Evolutionary conservation across 2,888 invertebrate genomes (phyloP).

Genomic region (Lasiommata megera): DNA sequence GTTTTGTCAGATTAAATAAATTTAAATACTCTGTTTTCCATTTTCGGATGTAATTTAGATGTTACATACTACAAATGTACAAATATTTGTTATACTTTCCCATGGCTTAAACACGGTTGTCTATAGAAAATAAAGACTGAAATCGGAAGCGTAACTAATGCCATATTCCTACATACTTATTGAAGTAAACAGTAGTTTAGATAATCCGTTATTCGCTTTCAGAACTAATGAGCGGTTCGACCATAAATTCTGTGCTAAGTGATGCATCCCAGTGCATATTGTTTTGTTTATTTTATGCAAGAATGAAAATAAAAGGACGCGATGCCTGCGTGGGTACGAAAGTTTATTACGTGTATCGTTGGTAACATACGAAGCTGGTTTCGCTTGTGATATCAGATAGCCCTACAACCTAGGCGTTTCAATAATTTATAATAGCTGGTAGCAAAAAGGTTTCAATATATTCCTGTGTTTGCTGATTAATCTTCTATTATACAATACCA

Average conservation of each 20-base stretch:
- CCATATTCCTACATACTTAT: neutral
- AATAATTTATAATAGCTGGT: conserved; percentile 19
- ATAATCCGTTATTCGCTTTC: conserved; percentile 48
- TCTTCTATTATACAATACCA: too few species aligned
- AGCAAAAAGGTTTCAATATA: conserved; percentile 7
- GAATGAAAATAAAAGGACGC: conserved; percentile 33
- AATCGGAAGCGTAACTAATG: too few species aligned
- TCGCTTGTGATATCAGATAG: conserved; percentile 32
- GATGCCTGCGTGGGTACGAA: conserved; percentile 24
- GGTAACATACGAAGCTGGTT: conserved; percentile 31
- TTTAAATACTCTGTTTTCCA: too few species aligned
- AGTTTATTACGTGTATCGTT: conserved; percentile 31
- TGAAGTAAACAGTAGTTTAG: conserved; percentile 18
- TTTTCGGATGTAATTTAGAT: too few species aligned
- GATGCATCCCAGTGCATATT: conserved; percentile 38
- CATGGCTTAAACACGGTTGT: too few species aligned
- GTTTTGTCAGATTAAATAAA: too few species aligned
- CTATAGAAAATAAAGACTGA: too few species aligned
- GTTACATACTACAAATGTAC: too few species aligned
- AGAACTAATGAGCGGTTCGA: conserved; percentile 51
- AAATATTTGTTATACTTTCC: too few species aligned
- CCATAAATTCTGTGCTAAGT: conserved; percentile 44
- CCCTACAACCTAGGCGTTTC: conserved; percentile 16
- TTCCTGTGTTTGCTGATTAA: neutral
- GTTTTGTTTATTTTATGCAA: conserved; percentile 34